These are phyloP conservation scores for Drosophila formosana DNA, from an alignment of 2,888 invertebrate species.

Conservation along the genomic window DNA sequence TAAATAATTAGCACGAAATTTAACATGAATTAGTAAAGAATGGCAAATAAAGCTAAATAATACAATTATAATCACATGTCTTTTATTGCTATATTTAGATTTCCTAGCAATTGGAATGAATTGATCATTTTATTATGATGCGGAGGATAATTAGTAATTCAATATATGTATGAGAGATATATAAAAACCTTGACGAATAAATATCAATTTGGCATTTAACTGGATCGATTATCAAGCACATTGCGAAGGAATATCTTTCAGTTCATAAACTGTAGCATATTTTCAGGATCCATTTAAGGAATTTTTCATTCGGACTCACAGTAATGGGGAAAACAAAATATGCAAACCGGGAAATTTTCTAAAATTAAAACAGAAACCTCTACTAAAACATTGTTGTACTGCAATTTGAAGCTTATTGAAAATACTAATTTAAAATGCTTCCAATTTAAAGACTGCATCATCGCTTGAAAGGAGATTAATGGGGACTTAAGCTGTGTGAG, in stretches of 20 bases:
- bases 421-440: neutral
- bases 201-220: too few relatives aligned
- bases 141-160: neutral
- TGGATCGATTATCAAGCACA: neutral
- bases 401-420: too few relatives aligned
- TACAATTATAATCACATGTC: conserved; percentile 11
- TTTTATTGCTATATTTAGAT: conserved; percentile 13
- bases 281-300: conserved; percentile 29
- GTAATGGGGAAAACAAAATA: too few relatives aligned
- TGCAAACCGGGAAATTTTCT: neutral
- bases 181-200: neutral
- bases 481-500: neutral
- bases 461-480: neutral
- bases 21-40: conserved; percentile 46
- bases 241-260: neutral
- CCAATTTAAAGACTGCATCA: neutral
- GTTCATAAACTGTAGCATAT: conserved; percentile 17
- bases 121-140: too few relatives aligned
- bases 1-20: conserved; percentile 62
- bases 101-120: neutral
- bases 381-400: neutral
- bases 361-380: too few relatives aligned
- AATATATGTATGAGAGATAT: too few relatives aligned
- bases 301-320: conserved; percentile 19
- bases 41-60: conserved; percentile 36